phyloP scores from a whole-genome alignment of 2,888 invertebrate species.

The Aphodius granarius region DNA sequence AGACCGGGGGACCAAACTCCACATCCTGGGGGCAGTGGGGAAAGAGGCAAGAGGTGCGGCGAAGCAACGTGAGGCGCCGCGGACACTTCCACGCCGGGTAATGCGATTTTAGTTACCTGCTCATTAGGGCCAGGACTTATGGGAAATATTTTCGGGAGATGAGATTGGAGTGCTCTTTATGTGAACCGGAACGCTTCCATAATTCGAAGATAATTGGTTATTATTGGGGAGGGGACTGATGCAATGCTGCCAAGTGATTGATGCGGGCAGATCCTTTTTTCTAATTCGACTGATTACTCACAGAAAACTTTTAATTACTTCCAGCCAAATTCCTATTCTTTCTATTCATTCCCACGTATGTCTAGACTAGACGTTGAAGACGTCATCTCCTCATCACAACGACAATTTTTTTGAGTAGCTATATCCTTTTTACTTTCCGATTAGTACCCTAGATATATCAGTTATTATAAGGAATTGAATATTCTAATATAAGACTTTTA shows the following conservation, averaged over 20 bases:
- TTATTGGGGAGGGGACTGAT: neutral
- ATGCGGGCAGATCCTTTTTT: neutral
- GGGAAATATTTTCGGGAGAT: constrained; percentile 25
- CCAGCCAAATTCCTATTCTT: neutral
- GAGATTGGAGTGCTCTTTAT: neutral
- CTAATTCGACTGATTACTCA: neutral
- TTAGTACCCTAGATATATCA: no score
- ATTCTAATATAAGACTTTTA: no score
- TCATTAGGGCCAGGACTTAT: constrained; percentile 40
- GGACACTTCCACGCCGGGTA: constrained; percentile 42
- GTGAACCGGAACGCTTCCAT: constrained; percentile 15
- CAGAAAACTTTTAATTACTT: neutral
- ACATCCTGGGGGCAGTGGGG: constrained; percentile 17
- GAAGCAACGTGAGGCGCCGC: constrained; percentile 33
- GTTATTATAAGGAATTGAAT: no score
- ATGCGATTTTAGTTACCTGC: constrained; percentile 55
- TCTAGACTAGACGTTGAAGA: neutral
- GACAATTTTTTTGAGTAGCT: no score
- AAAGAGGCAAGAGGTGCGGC: constrained; percentile 20
- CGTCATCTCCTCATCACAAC: no score
- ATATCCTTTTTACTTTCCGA: no score
- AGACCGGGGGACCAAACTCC: constrained; percentile 7
- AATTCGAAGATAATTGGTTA: constrained; percentile 29
- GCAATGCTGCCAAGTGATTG: neutral
- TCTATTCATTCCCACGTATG: neutral